Percentiles rank a stretch among this genome's conserved stretches.
These are phyloP conservation scores for Nipponacmea schrenckii DNA, from an alignment of 2,888 invertebrate species.

Conservation along the genomic window DNA sequence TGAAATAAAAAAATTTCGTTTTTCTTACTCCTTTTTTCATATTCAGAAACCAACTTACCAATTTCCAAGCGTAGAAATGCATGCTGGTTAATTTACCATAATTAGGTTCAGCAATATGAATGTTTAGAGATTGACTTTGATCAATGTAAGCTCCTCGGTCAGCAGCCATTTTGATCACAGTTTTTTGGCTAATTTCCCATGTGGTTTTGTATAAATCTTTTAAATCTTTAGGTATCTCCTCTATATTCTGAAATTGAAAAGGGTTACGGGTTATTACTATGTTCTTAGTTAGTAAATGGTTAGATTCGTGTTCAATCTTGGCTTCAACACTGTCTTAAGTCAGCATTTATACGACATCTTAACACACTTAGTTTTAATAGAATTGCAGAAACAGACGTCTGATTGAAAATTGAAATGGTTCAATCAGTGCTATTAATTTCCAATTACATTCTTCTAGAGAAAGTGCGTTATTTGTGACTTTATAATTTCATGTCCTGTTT, in stretches of 20 bases:
- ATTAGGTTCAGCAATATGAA: constrained; percentile 94
- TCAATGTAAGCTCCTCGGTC: constrained; percentile 98
- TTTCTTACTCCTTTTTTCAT: too few relatives aligned
- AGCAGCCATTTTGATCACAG: constrained; percentile 94
- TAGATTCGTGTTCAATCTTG: too few relatives aligned
- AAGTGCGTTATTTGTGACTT: too few relatives aligned
- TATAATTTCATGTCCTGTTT: too few relatives aligned
- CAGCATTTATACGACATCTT: too few relatives aligned
- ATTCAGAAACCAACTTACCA: constrained; percentile 73
- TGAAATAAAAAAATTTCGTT: too few relatives aligned
- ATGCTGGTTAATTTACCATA: constrained; percentile 95
- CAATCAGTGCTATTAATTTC: too few relatives aligned
- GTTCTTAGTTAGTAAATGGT: background rate
- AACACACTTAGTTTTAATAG: too few relatives aligned
- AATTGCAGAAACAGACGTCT: too few relatives aligned
- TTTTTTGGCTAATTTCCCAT: constrained; percentile 96
- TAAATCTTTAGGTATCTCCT: constrained; percentile 84
- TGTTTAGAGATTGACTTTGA: constrained; percentile 97
- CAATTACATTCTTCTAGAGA: too few relatives aligned
- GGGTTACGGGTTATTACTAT: background rate
- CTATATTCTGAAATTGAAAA: constrained; percentile 73
- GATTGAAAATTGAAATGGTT: too few relatives aligned
- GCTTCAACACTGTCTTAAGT: too few relatives aligned
- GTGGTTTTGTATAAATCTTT: constrained; percentile 93
- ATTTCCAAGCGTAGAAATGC: constrained; percentile 98